Conservation (phyloP, 2,888 invertebrate genomes). For the Flexamia atlantica region DNA sequence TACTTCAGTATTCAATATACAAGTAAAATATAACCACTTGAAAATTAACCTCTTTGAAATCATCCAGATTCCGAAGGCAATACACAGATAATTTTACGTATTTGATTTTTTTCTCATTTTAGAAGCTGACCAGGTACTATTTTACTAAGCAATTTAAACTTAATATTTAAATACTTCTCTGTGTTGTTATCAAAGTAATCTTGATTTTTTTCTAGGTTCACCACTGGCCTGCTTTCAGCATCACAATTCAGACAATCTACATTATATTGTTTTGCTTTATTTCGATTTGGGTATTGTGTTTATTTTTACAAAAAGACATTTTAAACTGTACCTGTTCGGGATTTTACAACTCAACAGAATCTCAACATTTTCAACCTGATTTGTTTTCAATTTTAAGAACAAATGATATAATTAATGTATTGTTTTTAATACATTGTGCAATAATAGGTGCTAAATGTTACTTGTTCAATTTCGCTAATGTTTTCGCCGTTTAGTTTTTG, state of each 20-base stretch:
- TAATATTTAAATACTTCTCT: too few relatives aligned
- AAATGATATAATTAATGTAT: slow-evolving; percentile 1
- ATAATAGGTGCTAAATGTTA: slow-evolving; percentile 16
- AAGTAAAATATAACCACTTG: too few relatives aligned
- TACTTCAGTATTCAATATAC: too few relatives aligned
- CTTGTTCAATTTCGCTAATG: background rate
- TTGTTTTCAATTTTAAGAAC: background rate
- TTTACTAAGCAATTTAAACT: too few relatives aligned
- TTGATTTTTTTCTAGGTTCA: background rate
- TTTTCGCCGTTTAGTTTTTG: background rate
- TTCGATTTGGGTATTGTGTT: background rate
- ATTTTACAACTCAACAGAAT: background rate
- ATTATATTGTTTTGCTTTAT: slow-evolving; percentile 7
- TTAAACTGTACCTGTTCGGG: background rate
- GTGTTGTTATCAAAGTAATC: too few relatives aligned
- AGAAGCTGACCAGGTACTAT: too few relatives aligned
- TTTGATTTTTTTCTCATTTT: too few relatives aligned
- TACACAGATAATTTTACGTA: too few relatives aligned
- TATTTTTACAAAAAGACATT: background rate
- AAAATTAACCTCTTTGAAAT: too few relatives aligned
- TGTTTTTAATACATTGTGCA: background rate
- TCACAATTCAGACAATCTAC: slow-evolving; percentile 1
- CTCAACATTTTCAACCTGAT: background rate
- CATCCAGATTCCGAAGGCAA: too few relatives aligned
- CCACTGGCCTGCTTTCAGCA: background rate